Evolutionary conservation across 2,888 invertebrate genomes (phyloP), one percentile per base, ranked within the genome.

Genomic region (Limenitis camilla): DNA sequence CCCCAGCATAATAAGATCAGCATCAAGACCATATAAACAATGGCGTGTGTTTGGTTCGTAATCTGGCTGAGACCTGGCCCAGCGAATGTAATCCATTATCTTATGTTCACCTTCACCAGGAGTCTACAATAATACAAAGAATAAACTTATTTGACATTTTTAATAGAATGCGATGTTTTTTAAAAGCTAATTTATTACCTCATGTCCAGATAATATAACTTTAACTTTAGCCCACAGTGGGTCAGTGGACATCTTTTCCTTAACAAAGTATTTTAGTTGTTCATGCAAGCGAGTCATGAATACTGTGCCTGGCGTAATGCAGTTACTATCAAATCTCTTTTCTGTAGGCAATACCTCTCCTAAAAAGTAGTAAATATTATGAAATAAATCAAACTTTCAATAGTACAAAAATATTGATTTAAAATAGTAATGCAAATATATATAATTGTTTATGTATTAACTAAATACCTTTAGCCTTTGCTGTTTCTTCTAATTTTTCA

Each of bases 41-140:
- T 99, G 99, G 11, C 97, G 87, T 0, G 97, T 98, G 75, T 97
- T 94, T 0, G 94, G 92, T 76, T 98, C 93, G 72, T 97, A 97
- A 55, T 91, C 92, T 0, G 94, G 91, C 72, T 94, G 92, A 0
- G 96, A 90, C 65, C 96, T 94, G 68, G 96, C 89, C 81, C 92
- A 94, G 3, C 99, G 90, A 63, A 99, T 98, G 73, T 96, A 99
- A 78, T 99, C 99, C 98, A 99, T 98, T 58, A 99, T 97, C 84
- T 99, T 99, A 74, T 98, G 98, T 78, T 98, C 98, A 1, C 98
- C 99, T 88, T 99, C 99, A 0, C 99, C 99, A 1, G 98, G 98
- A 2, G 96, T 93, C 93, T 94, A 62, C 69, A 74, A 61, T 30
- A 19, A 40, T n/a, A 46, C 8, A 5, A 38, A 6, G 7, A 45